Base-by-base conservation (phyloP, 2,113 vertebrate species). In the Sprattus sprattus region DNA sequence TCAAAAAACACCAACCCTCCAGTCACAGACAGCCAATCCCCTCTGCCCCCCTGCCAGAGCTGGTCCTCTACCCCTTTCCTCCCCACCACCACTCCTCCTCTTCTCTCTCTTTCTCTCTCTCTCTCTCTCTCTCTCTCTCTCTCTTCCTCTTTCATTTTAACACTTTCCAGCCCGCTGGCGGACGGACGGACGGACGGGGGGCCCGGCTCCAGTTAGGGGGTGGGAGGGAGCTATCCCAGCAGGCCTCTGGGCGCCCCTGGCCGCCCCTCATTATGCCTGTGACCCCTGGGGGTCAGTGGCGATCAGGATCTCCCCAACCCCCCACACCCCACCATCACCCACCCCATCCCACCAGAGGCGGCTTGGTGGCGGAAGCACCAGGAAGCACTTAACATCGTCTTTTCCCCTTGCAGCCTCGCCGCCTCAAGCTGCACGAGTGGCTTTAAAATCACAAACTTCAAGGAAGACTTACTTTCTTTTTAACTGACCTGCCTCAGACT, bases 101-200 rank as follows among this genome's bases (percentile, higher is more conserved):
- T 83, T 83, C 82, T 28, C 32, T 6, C 20, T 44, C 47, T 44
- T 50, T 45, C 49, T 44, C 64, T 49, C 13, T 71, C 45, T 20
- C 81, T 64, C 20, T 44, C 1, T 39, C 45, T 2, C 54, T 32
- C 54, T 39, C 25, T 44, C 52, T 64, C n/a, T 45, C 28, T 84
- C 57, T 80, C 81, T 82, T 45, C 71, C 80, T 64, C 50, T 80
- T 46, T 80, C 81, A 81, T 82, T 85, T 91, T 88, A 90, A 90
- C 87, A 87, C 87, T 89, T 91, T 89, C 88, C 88, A 87, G 87
- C 84, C 89, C 86, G 81, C 82, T 84, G 84, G 39, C 81, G 39
- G 39, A 45, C 45, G 50, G 85, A 83, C 54, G 50, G 4, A 28
- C 82, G 44, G 54, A 57, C 54, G 22, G 11, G 28, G 15, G 25